Evolutionary conservation across 2,113 vertebrate genomes (phyloP).

Genomic region (Pampusana beccarii): DNA sequence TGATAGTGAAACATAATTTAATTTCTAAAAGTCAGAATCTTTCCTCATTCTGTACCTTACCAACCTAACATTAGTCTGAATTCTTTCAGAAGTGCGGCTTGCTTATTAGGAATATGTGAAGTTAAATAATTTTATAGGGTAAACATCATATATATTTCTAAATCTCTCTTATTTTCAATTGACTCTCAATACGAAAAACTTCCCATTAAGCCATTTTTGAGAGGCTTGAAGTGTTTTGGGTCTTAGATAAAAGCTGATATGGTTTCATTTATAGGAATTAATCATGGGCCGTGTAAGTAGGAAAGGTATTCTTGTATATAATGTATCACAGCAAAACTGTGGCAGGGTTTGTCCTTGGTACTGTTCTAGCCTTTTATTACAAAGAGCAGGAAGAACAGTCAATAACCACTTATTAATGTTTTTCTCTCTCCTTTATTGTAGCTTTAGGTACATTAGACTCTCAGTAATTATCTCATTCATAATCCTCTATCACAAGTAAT

Average conservation of each 20-base stretch:
- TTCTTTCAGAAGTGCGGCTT: not conserved
- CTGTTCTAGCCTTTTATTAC: constrained; percentile 44
- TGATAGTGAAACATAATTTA: not conserved
- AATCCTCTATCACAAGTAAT: constrained; percentile 64
- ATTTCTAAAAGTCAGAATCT: not conserved
- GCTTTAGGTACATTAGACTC: constrained; percentile 52
- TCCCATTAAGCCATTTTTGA: not conserved
- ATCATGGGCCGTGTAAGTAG: not conserved
- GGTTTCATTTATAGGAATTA: not conserved
- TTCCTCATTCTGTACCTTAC: not conserved
- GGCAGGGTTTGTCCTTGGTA: constrained; percentile 12
- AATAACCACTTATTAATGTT: constrained; percentile 70
- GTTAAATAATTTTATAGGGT: not conserved
- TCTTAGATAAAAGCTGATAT: not conserved
- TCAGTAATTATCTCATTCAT: constrained; percentile 75
- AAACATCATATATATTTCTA: not conserved
- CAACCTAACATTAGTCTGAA: not conserved
- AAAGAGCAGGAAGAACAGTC: constrained; percentile 40
- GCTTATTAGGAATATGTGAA: not conserved
- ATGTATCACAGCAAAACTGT: not conserved
- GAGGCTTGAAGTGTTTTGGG: not conserved
- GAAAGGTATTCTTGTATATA: not conserved
- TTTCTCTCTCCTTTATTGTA: constrained; percentile 53
- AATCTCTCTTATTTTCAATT: constrained; percentile 3
- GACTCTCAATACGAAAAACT: not conserved